A percentile compares a stretch with the other conserved stretches of the same genome.
Evolutionary conservation across 2,888 invertebrate species (phyloP).

Genomic region (Drosophila tripunctata): DNA sequence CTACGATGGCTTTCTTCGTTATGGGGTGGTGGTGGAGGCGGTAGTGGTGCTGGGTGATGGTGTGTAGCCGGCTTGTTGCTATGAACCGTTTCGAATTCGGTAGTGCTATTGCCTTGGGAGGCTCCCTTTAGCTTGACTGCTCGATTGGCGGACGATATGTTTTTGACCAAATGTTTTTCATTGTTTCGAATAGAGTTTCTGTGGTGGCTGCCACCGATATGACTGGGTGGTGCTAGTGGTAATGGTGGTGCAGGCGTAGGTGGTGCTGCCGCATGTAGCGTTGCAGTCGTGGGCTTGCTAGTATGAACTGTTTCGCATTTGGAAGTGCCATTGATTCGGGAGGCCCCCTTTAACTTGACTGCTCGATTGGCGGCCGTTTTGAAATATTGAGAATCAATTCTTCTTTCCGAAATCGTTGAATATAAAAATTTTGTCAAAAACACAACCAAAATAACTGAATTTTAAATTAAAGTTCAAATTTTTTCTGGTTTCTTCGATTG

Average conservation of each 20-base stretch:
- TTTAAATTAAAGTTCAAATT: background rate
- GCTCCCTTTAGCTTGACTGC: conserved; percentile 27
- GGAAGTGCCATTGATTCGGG: conserved; percentile 20
- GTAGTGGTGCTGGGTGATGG: too few species aligned
- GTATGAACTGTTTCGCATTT: conserved; percentile 3
- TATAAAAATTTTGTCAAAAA: conserved; percentile 24
- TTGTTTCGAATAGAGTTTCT: conserved; percentile 9
- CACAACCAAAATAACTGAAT: background rate
- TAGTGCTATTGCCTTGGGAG: conserved; percentile 20
- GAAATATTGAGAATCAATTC: background rate
- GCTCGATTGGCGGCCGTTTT: conserved; percentile 33
- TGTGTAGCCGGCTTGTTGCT: background rate
- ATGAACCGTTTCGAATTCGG: conserved; percentile 4
- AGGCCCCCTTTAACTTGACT: conserved; percentile 26
- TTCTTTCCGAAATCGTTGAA: conserved; percentile 7
- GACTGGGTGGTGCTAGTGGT: background rate
- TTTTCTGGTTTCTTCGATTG: conserved; percentile 3
- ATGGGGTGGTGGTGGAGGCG: too few species aligned
- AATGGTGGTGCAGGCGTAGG: background rate
- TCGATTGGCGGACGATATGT: conserved; percentile 31
- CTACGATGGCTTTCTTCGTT: conserved; percentile 1
- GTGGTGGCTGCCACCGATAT: background rate
- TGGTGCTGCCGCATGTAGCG: background rate
- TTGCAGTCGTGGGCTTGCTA: background rate
- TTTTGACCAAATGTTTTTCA: too few species aligned